phyloP scores from a whole-genome alignment of 2,888 invertebrate species.

The Cotesia congregata region DNA sequence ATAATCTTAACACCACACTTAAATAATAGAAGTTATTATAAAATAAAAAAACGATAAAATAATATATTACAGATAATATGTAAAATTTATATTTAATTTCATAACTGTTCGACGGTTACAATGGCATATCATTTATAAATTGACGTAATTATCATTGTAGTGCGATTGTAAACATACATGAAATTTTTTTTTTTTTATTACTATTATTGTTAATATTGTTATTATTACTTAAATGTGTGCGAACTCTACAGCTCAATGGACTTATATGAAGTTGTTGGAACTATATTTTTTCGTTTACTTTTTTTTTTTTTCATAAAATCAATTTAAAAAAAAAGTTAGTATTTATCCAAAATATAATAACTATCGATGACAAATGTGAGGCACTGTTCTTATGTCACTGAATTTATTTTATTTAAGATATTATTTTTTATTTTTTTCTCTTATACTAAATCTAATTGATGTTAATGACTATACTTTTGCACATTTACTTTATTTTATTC shows the following conservation, averaged over 20 bases:
- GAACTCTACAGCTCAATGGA: slow-evolving; percentile 5
- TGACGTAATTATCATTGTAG: slow-evolving; percentile 7
- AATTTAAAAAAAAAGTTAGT: neutral
- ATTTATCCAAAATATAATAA: neutral
- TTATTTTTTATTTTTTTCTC: neutral
- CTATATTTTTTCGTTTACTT: neutral
- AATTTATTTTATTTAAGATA: slow-evolving; percentile 9
- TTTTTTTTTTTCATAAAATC: neutral
- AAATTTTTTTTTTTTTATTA: neutral
- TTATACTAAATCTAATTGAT: neutral
- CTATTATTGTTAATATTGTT: neutral
- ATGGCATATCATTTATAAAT: slow-evolving; percentile 23
- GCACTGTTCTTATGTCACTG: slow-evolving; percentile 21
- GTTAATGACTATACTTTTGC: neutral
- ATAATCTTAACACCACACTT: neutral
- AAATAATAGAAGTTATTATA: neutral
- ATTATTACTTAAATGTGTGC: neutral
- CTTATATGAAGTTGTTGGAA: neutral
- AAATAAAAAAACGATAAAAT: neutral
- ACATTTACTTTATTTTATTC: neutral
- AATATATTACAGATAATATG: slow-evolving; percentile 4
- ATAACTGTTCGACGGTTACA: slow-evolving; percentile 28
- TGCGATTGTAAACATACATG: neutral
- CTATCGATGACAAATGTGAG: neutral
- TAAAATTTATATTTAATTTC: slow-evolving; percentile 24